Conservation (phyloP, 1,140 invertebrate species). For the Epicauta chinensis region DNA sequence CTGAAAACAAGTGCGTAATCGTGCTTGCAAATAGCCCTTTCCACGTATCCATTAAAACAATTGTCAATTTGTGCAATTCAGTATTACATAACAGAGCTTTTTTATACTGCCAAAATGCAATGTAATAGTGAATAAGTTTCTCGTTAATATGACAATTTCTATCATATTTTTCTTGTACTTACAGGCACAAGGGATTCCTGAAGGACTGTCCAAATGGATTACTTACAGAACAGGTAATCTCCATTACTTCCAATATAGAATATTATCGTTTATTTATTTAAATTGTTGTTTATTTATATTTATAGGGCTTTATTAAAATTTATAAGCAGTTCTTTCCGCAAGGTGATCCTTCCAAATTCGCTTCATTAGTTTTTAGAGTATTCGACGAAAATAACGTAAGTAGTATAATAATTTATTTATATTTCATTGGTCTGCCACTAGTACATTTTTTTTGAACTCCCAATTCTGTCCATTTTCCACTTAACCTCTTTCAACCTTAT, state of each 20-base stretch:
- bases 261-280: not conserved
- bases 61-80: too few species aligned
- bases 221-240: conserved; percentile 86
- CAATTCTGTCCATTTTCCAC: too few species aligned
- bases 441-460: too few species aligned
- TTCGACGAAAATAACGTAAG: conserved; percentile 98
- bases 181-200: conserved; percentile 90
- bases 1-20: too few species aligned
- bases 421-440: too few species aligned
- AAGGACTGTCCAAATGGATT: conserved; percentile 90
- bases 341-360: conserved; percentile 97
- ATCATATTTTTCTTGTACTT: conserved; percentile 34
- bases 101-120: too few species aligned
- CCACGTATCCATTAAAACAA: too few species aligned
- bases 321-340: conserved; percentile 99
- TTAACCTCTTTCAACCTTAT: too few species aligned
- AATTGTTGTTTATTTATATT: conserved; percentile 31
- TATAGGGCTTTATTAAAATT: conserved; percentile 96
- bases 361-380: conserved; percentile 92
- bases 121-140: too few species aligned
- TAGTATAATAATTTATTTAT: conserved; percentile 29
- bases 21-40: too few species aligned
- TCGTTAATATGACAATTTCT: too few species aligned
- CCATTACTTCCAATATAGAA: conserved; percentile 28
- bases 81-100: too few species aligned